These are phyloP conservation scores for Artemia sp. DNA, from an alignment of 2,888 invertebrate genomes.

Conservation along the genomic window DNA sequence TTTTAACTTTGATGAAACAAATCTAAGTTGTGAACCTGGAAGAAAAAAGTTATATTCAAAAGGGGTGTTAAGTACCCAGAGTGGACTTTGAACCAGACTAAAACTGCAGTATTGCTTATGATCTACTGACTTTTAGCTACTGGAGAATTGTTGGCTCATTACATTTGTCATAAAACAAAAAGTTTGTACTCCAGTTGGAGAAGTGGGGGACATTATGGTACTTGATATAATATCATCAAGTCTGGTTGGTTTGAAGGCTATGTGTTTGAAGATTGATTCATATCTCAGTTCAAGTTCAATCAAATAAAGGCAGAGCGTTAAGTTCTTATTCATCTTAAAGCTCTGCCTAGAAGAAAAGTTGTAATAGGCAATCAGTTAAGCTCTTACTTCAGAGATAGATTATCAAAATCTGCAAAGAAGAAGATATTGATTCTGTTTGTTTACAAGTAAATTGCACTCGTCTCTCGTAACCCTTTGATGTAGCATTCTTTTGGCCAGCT, in stretches of 20 bases:
- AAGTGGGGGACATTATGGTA: too few species aligned
- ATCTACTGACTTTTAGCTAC: constrained; percentile 31
- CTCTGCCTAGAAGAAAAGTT: constrained; percentile 29
- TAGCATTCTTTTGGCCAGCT: too few species aligned
- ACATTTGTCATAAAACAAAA: constrained; percentile 24
- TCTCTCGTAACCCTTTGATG: too few species aligned
- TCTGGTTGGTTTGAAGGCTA: constrained; percentile 30
- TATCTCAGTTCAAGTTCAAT: constrained; percentile 24
- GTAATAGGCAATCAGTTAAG: constrained; percentile 32
- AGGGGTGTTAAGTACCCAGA: constrained; percentile 31
- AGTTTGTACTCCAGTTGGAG: constrained; percentile 27
- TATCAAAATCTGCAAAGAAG: constrained; percentile 29
- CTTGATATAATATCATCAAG: constrained; percentile 23
- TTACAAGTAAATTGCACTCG: constrained; percentile 25
- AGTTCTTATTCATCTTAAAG: constrained; percentile 28
- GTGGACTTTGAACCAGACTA: constrained; percentile 30
- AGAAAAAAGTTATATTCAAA: too few species aligned
- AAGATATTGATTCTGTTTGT: constrained; percentile 31
- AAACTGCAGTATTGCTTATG: constrained; percentile 31
- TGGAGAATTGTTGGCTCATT: constrained; percentile 27
- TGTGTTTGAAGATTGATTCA: constrained; percentile 30
- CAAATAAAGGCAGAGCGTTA: too few species aligned
- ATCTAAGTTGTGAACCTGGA: too few species aligned
- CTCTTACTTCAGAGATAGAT: constrained; percentile 29
- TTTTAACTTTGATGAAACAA: too few species aligned